phyloP scores from a whole-genome alignment of 2,888 invertebrate genomes.

The Eilema caniola region DNA sequence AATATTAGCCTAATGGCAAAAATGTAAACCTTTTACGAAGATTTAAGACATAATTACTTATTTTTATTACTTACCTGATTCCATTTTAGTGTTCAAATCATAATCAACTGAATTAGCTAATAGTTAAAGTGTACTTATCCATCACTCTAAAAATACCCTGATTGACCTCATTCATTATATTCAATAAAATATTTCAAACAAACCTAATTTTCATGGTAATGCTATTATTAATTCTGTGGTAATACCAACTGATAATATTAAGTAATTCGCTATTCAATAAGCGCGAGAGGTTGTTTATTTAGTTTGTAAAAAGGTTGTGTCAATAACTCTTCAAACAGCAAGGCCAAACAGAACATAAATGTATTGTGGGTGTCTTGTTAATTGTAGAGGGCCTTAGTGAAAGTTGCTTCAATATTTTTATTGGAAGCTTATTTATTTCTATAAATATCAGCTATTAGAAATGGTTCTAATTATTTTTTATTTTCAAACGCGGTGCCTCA shows the following conservation, averaged over 20 bases:
- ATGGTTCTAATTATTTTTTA: slow-evolving; percentile 24
- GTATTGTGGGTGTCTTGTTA: neutral
- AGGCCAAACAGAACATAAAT: neutral
- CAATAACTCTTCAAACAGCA: slow-evolving; percentile 42
- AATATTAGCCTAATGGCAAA: slow-evolving; percentile 15
- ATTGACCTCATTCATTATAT: neutral
- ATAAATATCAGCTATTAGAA: slow-evolving; percentile 23
- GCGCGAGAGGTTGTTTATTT: slow-evolving; percentile 44
- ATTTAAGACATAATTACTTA: slow-evolving; percentile 5
- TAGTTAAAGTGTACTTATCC: slow-evolving; percentile 29
- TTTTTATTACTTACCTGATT: slow-evolving; percentile 40
- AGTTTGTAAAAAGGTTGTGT: slow-evolving; percentile 32
- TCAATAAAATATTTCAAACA: neutral
- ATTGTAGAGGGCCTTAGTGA: neutral
- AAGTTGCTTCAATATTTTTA: slow-evolving; percentile 25
- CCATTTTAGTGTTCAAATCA: slow-evolving; percentile 60
- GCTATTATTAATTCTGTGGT: no score
- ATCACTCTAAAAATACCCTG: slow-evolving; percentile 40
- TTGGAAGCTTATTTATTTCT: slow-evolving; percentile 12
- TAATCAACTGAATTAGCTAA: slow-evolving; percentile 20
- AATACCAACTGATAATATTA: neutral
- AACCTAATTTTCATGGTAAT: neutral
- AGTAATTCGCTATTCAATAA: slow-evolving; percentile 26
- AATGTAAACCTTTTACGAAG: neutral
- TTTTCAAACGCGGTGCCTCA: slow-evolving; percentile 38